A percentile compares a stretch with the other conserved stretches of the same genome.
phyloP scores from a whole-genome alignment of 2,888 invertebrate species.

The Drosophila basisetae region DNA sequence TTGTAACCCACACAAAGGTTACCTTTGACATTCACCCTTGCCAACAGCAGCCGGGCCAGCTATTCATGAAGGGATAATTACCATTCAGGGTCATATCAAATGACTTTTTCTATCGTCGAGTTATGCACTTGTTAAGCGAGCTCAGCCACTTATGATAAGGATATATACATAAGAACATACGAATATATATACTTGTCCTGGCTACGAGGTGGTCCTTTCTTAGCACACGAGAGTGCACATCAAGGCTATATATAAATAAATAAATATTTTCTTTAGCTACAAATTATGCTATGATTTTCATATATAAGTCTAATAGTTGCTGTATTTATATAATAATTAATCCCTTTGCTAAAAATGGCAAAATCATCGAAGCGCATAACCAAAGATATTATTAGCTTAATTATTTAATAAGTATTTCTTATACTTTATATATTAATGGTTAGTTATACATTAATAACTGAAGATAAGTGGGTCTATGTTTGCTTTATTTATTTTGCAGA shows the following conservation, averaged over 20 bases:
- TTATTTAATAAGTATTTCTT: neutral
- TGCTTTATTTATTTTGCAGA: neutral
- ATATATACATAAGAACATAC: neutral
- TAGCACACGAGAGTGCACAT: neutral
- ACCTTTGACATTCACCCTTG: constrained; percentile 46
- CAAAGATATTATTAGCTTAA: neutral
- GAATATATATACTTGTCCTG: constrained; percentile 12
- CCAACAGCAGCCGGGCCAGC: constrained; percentile 20
- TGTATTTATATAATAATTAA: neutral
- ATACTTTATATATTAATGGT: neutral
- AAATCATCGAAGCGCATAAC: neutral
- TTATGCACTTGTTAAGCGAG: constrained; percentile 56
- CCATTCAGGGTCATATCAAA: constrained; percentile 67
- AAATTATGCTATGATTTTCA: neutral
- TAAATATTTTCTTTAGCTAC: neutral
- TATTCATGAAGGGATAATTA: constrained; percentile 66
- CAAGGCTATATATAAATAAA: neutral
- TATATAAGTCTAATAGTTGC: neutral
- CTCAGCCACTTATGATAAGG: constrained; percentile 57
- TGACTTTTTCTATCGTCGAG: constrained; percentile 40
- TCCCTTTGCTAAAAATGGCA: neutral
- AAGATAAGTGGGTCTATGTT: neutral
- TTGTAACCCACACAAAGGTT: neutral
- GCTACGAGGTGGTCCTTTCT: constrained; percentile 65
- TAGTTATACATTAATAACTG: neutral